Evolutionary conservation across 2,888 invertebrate species (phyloP), one percentile per base, ranked within the genome.

Genomic region (Trissolcus japonicus): DNA sequence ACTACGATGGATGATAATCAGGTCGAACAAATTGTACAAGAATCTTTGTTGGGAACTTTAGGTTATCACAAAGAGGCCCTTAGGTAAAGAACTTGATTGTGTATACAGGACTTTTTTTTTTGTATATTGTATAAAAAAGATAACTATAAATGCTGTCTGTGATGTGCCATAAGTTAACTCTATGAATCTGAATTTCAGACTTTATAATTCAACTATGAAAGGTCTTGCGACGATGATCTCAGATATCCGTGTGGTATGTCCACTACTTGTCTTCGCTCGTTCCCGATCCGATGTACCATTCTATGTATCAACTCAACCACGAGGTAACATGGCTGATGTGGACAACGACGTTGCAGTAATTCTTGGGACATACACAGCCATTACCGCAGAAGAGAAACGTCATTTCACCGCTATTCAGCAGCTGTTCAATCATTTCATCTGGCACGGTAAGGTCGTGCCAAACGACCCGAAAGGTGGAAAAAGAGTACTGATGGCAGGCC

Each of bases 401-500:
- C 96, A 93, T 85, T 92, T 94, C 81, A 92, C 94, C 0, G 94
- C 95, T 11, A 94, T 96, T 91, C 95, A 95, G 85, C 93, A 94
- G 79, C 89, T 95, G 35, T 96, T 96, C 89, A 95, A 95, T 88
- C 93, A 94, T 83, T 96, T 92, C 83, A 95, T 95, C 1, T 93
- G 94, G 91, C 93, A 94, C 80, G 95, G 95, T n/a, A 92, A 91
- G 79, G 90, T 95, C 67, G 90, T 92, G 11, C 92, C 93, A n/a
- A 91, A 92, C 6, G 92, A 92, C 67, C 89, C 90, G 40, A 90
- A 91, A 9, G 84, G 88, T 16, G 88, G 87, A 2, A 88, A 90
- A 53, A 90, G 91, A 77, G 91, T 95, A 14, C 89, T 95, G 46
- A 90, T 93, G 21, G 92, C 95, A 1, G 94, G 91, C 0, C 95